phyloP scores from a whole-genome alignment of 2,888 invertebrate genomes.

The Tillus elongatus region DNA sequence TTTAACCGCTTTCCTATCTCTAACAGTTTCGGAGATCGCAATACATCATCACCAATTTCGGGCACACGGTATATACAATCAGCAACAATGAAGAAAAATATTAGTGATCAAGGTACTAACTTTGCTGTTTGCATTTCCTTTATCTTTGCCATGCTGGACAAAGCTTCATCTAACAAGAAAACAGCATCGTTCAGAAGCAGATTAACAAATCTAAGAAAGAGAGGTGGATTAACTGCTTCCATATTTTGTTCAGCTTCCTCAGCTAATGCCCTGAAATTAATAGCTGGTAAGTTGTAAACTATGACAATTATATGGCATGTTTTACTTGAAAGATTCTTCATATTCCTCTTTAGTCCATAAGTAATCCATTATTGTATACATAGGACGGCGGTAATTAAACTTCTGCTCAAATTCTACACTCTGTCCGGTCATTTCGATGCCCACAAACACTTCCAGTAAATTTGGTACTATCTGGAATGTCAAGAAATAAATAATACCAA shows the following conservation, averaged over 20 bases:
- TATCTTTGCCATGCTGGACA: constrained; percentile 81
- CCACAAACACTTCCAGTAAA: constrained; percentile 87
- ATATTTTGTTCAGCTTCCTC: constrained; percentile 75
- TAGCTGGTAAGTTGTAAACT: too few relatives aligned
- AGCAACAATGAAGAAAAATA: not conserved
- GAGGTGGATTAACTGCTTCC: constrained; percentile 81
- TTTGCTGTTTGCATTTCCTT: constrained; percentile 70
- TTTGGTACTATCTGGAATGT: constrained; percentile 62
- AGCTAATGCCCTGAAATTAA: constrained; percentile 56
- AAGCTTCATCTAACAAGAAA: constrained; percentile 85
- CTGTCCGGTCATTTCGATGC: constrained; percentile 95
- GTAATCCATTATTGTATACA: constrained; percentile 90
- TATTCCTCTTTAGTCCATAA: constrained; percentile 80
- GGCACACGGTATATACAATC: too few relatives aligned
- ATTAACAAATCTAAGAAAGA: constrained; percentile 92
- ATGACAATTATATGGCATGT: too few relatives aligned
- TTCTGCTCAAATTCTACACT: constrained; percentile 94
- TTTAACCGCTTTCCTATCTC: too few relatives aligned
- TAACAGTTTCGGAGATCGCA: too few relatives aligned
- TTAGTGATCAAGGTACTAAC: too few relatives aligned
- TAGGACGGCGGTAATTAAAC: constrained; percentile 90
- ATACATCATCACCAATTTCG: too few relatives aligned
- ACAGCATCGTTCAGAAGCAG: constrained; percentile 96
- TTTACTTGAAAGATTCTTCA: constrained; percentile 63
- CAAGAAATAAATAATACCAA: constrained; percentile 12